Evolutionary conservation across 2,888 invertebrate genomes (phyloP).

Genomic region (Drosophila anceps): DNA sequence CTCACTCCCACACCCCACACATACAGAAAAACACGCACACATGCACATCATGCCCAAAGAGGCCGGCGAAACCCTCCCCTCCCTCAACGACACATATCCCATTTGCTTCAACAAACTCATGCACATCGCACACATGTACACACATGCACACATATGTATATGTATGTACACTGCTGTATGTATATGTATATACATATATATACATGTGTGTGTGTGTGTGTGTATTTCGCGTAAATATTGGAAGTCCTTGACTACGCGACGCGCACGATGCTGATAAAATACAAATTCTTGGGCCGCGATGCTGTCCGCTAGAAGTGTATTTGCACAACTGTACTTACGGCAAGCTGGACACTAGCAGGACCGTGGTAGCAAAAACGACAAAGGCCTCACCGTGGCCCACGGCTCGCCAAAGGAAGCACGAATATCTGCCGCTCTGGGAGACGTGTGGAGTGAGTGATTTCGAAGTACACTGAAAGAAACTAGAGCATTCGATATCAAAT

Average conservation of each 20-base stretch:
- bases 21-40: slow-evolving; percentile 51
- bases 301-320: slow-evolving; percentile 77
- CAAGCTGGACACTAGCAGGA: slow-evolving; percentile 69
- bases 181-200: slow-evolving; percentile 8
- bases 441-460: slow-evolving; percentile 34
- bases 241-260: slow-evolving; percentile 82
- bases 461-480: slow-evolving; percentile 44
- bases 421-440: slow-evolving; percentile 56
- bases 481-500: not conserved
- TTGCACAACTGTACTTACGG: slow-evolving; percentile 82
- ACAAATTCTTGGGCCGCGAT: slow-evolving; percentile 80
- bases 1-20: slow-evolving; percentile 21
- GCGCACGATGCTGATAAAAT: slow-evolving; percentile 81
- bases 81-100: slow-evolving; percentile 67
- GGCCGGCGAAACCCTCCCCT: slow-evolving; percentile 60
- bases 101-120: slow-evolving; percentile 76
- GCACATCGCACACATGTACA: slow-evolving; percentile 30
- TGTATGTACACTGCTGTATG: slow-evolving; percentile 40
- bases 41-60: slow-evolving; percentile 55
- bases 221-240: slow-evolving; percentile 81
- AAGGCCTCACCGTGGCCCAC: slow-evolving; percentile 65
- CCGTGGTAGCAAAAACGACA: slow-evolving; percentile 45
- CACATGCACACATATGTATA: slow-evolving; percentile 38
- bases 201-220: slow-evolving; percentile 36
- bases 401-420: slow-evolving; percentile 67